Conservation (phyloP, 2,113 vertebrate species). For the Ptilonorhynchus violaceus region DNA sequence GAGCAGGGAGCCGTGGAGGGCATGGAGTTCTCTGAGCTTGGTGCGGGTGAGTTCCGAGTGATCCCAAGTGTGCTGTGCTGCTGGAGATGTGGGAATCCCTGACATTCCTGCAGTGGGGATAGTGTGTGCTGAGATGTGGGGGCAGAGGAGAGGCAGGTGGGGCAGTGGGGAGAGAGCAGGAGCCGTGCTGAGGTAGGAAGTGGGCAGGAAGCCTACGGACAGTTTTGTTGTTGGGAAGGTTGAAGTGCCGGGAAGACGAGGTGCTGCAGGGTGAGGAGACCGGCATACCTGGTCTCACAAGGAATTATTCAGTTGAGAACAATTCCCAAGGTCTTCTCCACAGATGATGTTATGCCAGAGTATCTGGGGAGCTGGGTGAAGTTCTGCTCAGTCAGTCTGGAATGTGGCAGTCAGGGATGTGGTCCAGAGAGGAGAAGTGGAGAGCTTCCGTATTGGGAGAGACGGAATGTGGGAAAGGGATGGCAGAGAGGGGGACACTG, state of each 20-base stretch:
- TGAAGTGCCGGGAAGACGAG: background rate
- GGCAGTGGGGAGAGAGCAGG: background rate
- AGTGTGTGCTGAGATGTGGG: background rate
- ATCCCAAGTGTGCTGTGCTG: rapidly evolving
- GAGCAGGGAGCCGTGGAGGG: background rate
- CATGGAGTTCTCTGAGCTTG: background rate
- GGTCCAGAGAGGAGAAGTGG: background rate
- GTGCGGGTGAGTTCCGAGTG: background rate
- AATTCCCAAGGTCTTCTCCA: background rate
- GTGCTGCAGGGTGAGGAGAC: background rate
- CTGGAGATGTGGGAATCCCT: background rate
- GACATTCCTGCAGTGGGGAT: background rate
- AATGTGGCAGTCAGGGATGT: too few relatives aligned
- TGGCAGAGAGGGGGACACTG: background rate
- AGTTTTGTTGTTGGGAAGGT: background rate
- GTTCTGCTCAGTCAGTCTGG: background rate
- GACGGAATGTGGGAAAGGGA: rapidly evolving
- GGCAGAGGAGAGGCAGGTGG: background rate
- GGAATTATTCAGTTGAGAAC: background rate
- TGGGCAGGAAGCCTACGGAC: background rate
- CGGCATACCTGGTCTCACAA: background rate
- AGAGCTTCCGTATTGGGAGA: rapidly evolving
- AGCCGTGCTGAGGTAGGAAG: background rate
- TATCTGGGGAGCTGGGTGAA: background rate
- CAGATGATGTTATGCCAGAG: background rate